Conservation (phyloP, 2,797 vertebrate genomes). For the Poliocrania exsul region DNA sequence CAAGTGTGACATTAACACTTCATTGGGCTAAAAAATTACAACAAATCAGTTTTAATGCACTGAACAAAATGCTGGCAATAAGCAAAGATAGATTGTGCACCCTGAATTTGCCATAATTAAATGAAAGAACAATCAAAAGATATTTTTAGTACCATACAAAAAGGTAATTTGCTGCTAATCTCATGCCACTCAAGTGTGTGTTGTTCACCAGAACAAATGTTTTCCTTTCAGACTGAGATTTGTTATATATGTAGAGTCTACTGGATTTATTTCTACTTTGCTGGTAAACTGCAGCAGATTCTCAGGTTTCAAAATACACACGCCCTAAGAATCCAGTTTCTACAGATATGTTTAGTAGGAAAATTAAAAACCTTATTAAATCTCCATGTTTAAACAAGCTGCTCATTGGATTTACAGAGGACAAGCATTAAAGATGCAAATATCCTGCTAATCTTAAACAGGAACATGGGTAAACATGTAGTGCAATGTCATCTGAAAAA, state of each 20-base stretch:
- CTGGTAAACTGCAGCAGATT: not conserved
- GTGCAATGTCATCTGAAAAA: not conserved
- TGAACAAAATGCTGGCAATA: not conserved
- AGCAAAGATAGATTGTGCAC: not conserved
- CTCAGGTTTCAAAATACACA: not conserved
- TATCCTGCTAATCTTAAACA: not conserved
- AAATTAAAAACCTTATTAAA: conserved; percentile 10
- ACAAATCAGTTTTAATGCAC: not conserved
- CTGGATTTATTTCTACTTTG: not conserved
- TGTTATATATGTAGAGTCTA: not conserved
- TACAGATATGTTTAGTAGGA: not conserved
- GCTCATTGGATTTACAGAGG: not conserved
- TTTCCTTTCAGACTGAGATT: conserved; percentile 1
- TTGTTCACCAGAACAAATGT: not conserved
- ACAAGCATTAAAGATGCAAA: not conserved
- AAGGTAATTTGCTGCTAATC: not conserved
- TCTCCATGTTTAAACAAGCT: not conserved
- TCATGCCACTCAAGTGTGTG: not conserved
- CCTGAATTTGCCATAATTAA: not conserved
- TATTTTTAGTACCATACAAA: not conserved
- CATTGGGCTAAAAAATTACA: not conserved
- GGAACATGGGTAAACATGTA: not conserved
- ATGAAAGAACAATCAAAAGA: not conserved
- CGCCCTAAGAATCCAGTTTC: not conserved
- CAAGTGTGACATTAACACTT: not conserved